Percentiles rank a stretch among this genome's conserved stretches.
phyloP scores from a whole-genome alignment of 1,140 invertebrate genomes.

The Zelostemma sp. region DNA sequence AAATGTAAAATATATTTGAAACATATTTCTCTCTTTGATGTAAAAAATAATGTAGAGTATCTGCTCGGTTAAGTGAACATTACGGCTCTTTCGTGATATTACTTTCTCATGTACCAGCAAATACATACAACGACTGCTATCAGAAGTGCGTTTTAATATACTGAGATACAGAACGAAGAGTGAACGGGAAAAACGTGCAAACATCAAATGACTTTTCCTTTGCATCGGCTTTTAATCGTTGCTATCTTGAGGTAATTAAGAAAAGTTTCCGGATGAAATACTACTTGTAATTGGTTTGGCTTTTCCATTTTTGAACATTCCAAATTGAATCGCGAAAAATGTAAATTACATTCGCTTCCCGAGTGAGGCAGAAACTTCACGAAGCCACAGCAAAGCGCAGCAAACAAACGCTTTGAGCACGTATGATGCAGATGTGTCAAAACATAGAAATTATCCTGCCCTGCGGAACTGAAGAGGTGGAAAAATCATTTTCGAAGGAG shows the following conservation, averaged over 20 bases:
- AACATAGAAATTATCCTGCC: conserved; percentile 26
- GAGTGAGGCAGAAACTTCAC: conserved; percentile 3
- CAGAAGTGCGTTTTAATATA: conserved; percentile 20
- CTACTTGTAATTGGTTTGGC: background rate
- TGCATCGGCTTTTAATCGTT: background rate
- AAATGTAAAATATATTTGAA: background rate
- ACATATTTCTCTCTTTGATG: background rate
- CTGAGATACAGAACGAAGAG: conserved; percentile 9
- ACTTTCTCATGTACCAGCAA: conserved; percentile 8
- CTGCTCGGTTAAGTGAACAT: background rate
- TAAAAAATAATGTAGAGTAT: background rate
- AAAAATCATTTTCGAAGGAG: conserved; percentile 35
- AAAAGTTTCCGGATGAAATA: background rate
- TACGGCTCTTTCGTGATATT: conserved; percentile 3
- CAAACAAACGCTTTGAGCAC: conserved; percentile 5
- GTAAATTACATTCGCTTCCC: background rate
- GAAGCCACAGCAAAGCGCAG: conserved; percentile 30
- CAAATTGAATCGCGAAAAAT: conserved; percentile 16
- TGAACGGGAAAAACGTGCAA: conserved; percentile 12
- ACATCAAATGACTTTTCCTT: conserved; percentile 13
- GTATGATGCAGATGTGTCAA: conserved; percentile 24
- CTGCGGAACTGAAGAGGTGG: background rate
- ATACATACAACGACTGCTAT: conserved; percentile 2
- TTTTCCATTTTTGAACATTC: background rate
- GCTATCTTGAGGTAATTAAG: background rate